Conservation (phyloP, 2,888 invertebrate species). For the Acanthoscelides obtectus region DNA sequence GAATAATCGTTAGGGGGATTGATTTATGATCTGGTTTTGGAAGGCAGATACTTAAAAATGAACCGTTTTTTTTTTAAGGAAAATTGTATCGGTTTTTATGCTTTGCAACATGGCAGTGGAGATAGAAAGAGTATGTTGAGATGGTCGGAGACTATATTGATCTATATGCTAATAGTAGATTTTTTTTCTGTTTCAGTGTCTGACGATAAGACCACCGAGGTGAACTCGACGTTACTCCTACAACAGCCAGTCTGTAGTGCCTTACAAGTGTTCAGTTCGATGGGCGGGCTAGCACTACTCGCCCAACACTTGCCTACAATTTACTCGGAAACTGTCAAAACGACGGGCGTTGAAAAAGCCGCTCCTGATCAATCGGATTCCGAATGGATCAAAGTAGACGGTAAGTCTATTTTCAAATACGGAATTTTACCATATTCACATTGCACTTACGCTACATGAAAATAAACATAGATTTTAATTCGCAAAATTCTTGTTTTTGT, state of each 20-base stretch:
- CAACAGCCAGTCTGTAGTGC: slow-evolving; percentile 51
- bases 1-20: too few relatives aligned
- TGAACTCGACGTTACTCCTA: slow-evolving; percentile 20
- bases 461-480: too few relatives aligned
- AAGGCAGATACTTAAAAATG: too few relatives aligned
- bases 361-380: slow-evolving; percentile 50
- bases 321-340: slow-evolving; percentile 68
- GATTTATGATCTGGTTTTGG: too few relatives aligned
- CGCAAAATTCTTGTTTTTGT: too few relatives aligned
- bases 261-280: slow-evolving; percentile 80
- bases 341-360: slow-evolving; percentile 53
- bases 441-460: too few relatives aligned
- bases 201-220: slow-evolving; percentile 26
- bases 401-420: slow-evolving; percentile 25
- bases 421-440: too few relatives aligned
- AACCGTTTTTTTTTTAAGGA: too few relatives aligned
- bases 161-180: slow-evolving; percentile 14
- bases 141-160: too few relatives aligned
- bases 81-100: too few relatives aligned
- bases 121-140: too few relatives aligned
- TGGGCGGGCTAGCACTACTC: slow-evolving; percentile 82
- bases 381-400: slow-evolving; percentile 51
- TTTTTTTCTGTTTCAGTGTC: not conserved
- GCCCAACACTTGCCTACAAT: slow-evolving; percentile 86
- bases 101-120: too few relatives aligned